phyloP scores from a whole-genome alignment of 1,140 invertebrate genomes.

The Stegodyphus dumicola region DNA sequence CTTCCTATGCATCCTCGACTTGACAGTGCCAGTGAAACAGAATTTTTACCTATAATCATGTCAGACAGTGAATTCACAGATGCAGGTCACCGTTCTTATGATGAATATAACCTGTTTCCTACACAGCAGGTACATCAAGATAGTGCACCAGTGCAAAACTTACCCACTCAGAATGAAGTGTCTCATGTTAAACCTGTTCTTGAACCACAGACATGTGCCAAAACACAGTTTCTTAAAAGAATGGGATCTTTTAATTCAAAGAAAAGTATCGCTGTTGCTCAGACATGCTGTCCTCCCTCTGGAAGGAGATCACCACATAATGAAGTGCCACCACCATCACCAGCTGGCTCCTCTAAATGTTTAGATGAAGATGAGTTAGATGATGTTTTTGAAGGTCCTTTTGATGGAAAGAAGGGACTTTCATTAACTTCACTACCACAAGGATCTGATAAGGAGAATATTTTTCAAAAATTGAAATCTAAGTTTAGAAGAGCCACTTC shows the following conservation, averaged over 20 bases:
- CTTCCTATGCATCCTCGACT: conserved; percentile 31
- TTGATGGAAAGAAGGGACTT: neutral
- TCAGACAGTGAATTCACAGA: conserved; percentile 56
- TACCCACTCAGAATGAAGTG: neutral
- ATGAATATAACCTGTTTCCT: conserved; percentile 36
- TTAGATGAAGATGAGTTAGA: conserved; percentile 6
- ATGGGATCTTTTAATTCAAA: conserved; percentile 24
- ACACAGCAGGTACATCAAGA: conserved; percentile 22
- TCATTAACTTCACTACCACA: neutral
- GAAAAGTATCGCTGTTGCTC: neutral
- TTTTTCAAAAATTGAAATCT: conserved; percentile 10
- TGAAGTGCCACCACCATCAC: conserved; percentile 38
- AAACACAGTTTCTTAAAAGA: conserved; percentile 31
- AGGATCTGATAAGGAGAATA: neutral
- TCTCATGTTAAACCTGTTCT: conserved; percentile 8
- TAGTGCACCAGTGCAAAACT: neutral
- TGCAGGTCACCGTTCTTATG: conserved; percentile 30
- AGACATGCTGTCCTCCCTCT: neutral
- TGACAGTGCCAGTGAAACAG: conserved; percentile 48
- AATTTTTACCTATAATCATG: conserved; percentile 54
- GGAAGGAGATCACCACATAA: conserved; percentile 19
- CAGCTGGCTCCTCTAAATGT: conserved; percentile 13
- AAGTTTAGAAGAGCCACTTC: conserved; percentile 17
- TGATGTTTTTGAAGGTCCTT: conserved; percentile 11
- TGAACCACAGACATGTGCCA: conserved; percentile 38